Evolutionary conservation across 2,113 vertebrate species (phyloP).

Genomic region (Leucoraja erinaceus): DNA sequence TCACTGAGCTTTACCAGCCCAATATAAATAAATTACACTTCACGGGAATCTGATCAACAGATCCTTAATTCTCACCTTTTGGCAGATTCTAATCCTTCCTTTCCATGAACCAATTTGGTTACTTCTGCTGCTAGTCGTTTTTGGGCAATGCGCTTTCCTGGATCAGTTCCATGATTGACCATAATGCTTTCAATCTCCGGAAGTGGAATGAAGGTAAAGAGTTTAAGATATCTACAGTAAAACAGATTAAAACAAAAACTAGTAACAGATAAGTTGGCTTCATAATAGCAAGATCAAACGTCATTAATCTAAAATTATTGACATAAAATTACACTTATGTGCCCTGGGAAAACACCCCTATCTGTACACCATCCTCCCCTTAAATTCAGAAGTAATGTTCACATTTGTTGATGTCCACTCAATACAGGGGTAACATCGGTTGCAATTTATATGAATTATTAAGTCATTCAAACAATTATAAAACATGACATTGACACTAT

Average conservation of each 20-base stretch:
- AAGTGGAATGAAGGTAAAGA: conserved; percentile 87
- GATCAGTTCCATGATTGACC: conserved; percentile 74
- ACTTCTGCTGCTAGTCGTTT: conserved; percentile 91
- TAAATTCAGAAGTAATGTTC: not conserved
- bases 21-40: not conserved
- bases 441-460: not conserved
- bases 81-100: conserved; percentile 81
- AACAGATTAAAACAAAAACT: not conserved
- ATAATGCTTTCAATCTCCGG: conserved; percentile 80
- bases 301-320: not conserved
- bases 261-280: not conserved
- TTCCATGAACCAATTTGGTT: conserved; percentile 89
- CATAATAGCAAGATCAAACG: not conserved
- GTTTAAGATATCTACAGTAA: conserved; percentile 73
- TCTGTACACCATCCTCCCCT: no score
- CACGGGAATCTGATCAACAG: not conserved
- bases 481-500: not conserved
- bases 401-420: not conserved
- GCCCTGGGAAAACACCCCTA: no score
- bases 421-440: not conserved
- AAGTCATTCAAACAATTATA: not conserved
- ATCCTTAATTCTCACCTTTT: conserved; percentile 66
- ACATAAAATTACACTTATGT: no score
- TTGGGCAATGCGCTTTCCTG: conserved; percentile 75
- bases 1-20: no score